phyloP scores from a whole-genome alignment of 2,113 vertebrate species.

The Corythornis vintsioides region DNA sequence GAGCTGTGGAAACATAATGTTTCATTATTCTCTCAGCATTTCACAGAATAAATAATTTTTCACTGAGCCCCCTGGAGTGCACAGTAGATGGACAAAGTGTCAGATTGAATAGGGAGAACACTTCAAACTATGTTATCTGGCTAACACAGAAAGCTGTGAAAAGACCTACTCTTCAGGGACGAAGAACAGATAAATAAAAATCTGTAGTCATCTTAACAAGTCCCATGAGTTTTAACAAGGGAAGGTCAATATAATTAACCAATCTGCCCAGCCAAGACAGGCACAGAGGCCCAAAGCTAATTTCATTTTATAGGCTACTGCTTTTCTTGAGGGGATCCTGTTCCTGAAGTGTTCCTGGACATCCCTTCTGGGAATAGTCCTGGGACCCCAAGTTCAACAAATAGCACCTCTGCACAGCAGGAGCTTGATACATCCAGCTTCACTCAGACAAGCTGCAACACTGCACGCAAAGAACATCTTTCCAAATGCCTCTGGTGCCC shows the following conservation, averaged over 20 bases:
- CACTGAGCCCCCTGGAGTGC: not conserved
- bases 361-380: not conserved
- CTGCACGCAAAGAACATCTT: rapidly evolving
- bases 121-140: not conserved
- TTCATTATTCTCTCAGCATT: not conserved
- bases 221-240: not conserved
- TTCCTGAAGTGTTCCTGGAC: not conserved
- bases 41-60: not conserved
- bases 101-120: not conserved
- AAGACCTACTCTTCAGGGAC: not conserved
- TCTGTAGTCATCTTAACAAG: not conserved
- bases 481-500: not conserved
- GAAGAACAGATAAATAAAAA: not conserved
- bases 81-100: not conserved
- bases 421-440: not conserved
- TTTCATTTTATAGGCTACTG: not conserved
- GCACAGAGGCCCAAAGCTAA: not conserved
- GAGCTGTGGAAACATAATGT: not conserved
- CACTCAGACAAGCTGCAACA: not conserved
- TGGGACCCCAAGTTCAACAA: not conserved
- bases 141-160: not conserved
- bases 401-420: not conserved
- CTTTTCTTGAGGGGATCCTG: not conserved
- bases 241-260: not conserved
- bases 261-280: not conserved